These are phyloP conservation scores for Papilio protenor DNA, from an alignment of 2,888 invertebrate species.

Conservation along the genomic window DNA sequence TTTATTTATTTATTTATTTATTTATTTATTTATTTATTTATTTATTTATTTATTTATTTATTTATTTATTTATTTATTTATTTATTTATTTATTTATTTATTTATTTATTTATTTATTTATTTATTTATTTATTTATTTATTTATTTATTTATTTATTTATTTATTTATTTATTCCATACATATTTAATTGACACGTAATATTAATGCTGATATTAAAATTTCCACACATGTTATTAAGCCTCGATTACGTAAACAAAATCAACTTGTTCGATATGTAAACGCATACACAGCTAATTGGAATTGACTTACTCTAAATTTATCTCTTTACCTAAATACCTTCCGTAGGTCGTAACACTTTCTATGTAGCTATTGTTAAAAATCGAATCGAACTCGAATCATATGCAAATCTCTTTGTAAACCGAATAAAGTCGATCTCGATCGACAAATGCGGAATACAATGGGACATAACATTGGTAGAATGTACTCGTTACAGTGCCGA, in stretches of 20 bases:
- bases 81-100: no score
- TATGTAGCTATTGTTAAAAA: constrained; percentile 48
- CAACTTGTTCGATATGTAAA: constrained; percentile 19
- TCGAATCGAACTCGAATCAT: constrained; percentile 55
- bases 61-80: no score
- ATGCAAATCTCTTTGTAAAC: constrained; percentile 58
- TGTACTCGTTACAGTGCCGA: constrained; percentile 45
- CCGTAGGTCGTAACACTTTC: constrained; percentile 45
- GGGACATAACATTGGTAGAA: constrained; percentile 57
- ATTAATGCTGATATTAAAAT: constrained; percentile 32
- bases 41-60: no score
- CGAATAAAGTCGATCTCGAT: constrained; percentile 63
- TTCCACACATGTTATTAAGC: constrained; percentile 23
- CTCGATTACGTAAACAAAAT: constrained; percentile 19
- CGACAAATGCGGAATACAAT: constrained; percentile 64
- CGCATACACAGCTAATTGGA: constrained; percentile 1
- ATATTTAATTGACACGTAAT: constrained; percentile 25
- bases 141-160: no score
- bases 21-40: no score
- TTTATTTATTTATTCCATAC: no score
- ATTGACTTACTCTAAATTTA: constrained; percentile 25
- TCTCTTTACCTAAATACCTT: constrained; percentile 38
- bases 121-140: no score
- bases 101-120: no score
- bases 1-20: no score